A percentile compares a stretch with the other conserved stretches of the same genome.
Evolutionary conservation across 2,797 vertebrate genomes (phyloP).

Genomic region (Semotilus atromaculatus): DNA sequence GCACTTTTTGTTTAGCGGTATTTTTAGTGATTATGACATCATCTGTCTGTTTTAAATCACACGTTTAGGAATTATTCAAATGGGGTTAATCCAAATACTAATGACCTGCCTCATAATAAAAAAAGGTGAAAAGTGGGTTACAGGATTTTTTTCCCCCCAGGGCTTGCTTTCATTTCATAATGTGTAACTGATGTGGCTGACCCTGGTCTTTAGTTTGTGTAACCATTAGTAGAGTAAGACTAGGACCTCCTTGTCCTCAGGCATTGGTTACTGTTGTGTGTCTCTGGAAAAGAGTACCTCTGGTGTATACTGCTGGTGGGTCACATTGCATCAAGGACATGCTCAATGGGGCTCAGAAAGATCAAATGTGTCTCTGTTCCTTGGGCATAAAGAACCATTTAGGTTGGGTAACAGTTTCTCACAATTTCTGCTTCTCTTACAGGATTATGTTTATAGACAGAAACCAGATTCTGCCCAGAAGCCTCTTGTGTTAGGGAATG

Average conservation of each 20-base stretch:
- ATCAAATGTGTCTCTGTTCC: slow-evolving; percentile 52
- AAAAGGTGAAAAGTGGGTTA: slow-evolving; percentile 32
- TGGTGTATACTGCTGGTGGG: slow-evolving; percentile 27
- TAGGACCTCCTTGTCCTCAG: slow-evolving; percentile 50
- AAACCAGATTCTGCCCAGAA: neutral
- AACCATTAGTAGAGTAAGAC: neutral
- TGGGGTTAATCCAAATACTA: slow-evolving; percentile 22
- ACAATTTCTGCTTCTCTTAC: slow-evolving; percentile 34
- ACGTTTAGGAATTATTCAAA: slow-evolving; percentile 28
- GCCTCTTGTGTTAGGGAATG: neutral
- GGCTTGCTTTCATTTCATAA: slow-evolving; percentile 20
- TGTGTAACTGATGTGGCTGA: slow-evolving; percentile 21
- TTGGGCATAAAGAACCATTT: slow-evolving; percentile 45
- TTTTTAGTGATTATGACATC: slow-evolving; percentile 32
- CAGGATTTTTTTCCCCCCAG: neutral
- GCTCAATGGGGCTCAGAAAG: slow-evolving; percentile 47
- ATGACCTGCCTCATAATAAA: slow-evolving; percentile 26
- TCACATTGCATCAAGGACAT: slow-evolving; percentile 42
- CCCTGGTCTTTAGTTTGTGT: slow-evolving; percentile 29
- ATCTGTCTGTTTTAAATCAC: neutral
- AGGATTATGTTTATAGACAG: slow-evolving; percentile 31
- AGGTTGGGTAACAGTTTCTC: slow-evolving; percentile 48
- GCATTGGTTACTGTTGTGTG: slow-evolving; percentile 25
- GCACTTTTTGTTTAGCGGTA: slow-evolving; percentile 12
- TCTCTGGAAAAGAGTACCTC: slow-evolving; percentile 37